Percentiles rank a stretch among this genome's conserved stretches.
phyloP scores from a whole-genome alignment of 1,140 invertebrate species.

The Dreissena polymorpha region DNA sequence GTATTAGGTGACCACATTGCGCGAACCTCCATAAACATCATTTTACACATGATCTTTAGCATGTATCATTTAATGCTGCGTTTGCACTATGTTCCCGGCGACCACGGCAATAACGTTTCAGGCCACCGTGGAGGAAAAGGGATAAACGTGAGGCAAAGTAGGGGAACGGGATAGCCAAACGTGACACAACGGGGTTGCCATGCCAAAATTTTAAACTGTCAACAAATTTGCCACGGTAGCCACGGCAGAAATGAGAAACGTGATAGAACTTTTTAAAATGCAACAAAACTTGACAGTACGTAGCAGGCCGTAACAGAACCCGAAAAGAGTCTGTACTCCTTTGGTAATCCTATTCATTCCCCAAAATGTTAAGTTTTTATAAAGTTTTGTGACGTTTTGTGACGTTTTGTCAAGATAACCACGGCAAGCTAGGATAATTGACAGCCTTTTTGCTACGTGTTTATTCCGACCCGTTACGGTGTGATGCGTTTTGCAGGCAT shows the following conservation, averaged over 20 bases:
- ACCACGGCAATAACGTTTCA: slow-evolving; percentile 19
- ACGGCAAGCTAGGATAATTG: slow-evolving; percentile 20
- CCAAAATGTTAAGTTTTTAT: neutral
- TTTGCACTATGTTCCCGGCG: slow-evolving; percentile 40
- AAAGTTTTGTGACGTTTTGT: slow-evolving; percentile 11
- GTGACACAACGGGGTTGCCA: slow-evolving; percentile 26
- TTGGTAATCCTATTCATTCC: slow-evolving; percentile 29
- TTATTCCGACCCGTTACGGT: no score
- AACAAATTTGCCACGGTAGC: slow-evolving; percentile 22
- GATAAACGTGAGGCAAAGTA: slow-evolving; percentile 11
- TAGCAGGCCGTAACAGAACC: slow-evolving; percentile 36
- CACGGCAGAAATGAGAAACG: slow-evolving; percentile 16
- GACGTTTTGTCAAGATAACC: neutral
- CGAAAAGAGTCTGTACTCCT: slow-evolving; percentile 14
- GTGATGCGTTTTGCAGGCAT: no score
- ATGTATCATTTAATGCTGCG: no score
- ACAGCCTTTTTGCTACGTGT: slow-evolving; percentile 2
- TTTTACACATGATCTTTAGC: no score
- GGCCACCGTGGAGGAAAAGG: slow-evolving; percentile 29
- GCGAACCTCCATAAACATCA: no score
- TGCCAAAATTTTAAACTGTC: slow-evolving; percentile 44
- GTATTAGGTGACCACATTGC: no score
- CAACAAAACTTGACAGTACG: slow-evolving; percentile 40
- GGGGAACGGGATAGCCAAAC: slow-evolving; percentile 33
- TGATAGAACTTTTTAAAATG: no score